Evolutionary conservation across 2,888 invertebrate species (phyloP).

Genomic region (Eristalis intricaria): DNA sequence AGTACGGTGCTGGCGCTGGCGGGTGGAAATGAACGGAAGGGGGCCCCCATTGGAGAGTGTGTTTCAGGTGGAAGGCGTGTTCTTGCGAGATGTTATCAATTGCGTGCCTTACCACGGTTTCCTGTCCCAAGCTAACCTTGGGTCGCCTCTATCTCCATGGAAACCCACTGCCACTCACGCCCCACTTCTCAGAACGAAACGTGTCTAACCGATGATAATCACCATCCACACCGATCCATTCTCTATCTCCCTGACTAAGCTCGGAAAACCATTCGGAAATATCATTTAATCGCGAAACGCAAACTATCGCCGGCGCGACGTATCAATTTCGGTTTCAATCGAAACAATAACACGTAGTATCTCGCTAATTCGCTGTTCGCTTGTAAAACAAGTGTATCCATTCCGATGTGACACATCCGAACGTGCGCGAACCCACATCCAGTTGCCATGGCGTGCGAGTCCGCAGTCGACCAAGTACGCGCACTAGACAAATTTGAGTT

Average conservation of each 20-base stretch:
- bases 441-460: not conserved
- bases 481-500: constrained; percentile 33
- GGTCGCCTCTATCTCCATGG: not conserved
- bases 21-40: not conserved
- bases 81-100: not conserved
- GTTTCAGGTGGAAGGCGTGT: not conserved
- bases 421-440: not conserved
- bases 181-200: not conserved
- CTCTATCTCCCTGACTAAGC: not conserved
- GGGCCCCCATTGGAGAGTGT: not conserved
- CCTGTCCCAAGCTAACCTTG: not conserved
- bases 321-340: constrained; percentile 35
- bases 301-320: not conserved
- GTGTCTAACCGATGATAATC: not conserved
- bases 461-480: not conserved
- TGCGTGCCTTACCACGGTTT: no score
- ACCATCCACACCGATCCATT: not conserved
- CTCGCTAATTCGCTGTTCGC: constrained; percentile 10
- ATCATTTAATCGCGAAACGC: not conserved
- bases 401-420: constrained; percentile 31
- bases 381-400: constrained; percentile 31
- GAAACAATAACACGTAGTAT: constrained; percentile 23
- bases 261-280: not conserved
- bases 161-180: not conserved
- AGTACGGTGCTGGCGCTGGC: not conserved